Conservation (phyloP, 2,888 invertebrate genomes). For the Morpho achilles region DNA sequence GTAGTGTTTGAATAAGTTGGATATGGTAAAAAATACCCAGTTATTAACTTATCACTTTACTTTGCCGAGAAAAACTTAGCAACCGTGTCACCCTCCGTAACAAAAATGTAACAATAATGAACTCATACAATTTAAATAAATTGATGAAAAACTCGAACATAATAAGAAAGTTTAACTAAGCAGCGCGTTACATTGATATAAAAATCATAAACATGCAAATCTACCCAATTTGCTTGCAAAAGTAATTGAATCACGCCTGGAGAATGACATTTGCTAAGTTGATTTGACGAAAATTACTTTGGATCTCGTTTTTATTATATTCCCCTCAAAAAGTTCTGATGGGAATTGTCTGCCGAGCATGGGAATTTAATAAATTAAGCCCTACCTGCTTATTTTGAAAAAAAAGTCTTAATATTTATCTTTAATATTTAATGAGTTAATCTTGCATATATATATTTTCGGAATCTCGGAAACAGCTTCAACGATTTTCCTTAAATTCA, state of each 20-base stretch:
- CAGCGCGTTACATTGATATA: constrained; percentile 31
- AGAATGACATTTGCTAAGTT: constrained; percentile 58
- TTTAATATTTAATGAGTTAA: too few relatives aligned
- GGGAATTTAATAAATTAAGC: background rate
- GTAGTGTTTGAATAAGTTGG: too few relatives aligned
- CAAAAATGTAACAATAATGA: constrained; percentile 9
- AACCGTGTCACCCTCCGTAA: background rate
- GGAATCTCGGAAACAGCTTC: too few relatives aligned
- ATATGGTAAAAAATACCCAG: too few relatives aligned
- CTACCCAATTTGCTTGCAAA: constrained; percentile 62
- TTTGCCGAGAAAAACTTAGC: too few relatives aligned
- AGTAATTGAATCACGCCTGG: constrained; percentile 65
- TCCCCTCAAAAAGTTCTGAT: constrained; percentile 33
- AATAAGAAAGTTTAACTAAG: constrained; percentile 52
- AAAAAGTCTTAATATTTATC: too few relatives aligned
- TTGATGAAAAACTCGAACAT: constrained; percentile 28
- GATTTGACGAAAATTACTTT: constrained; percentile 61
- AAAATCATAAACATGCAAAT: constrained; percentile 67
- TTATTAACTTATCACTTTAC: too few relatives aligned
- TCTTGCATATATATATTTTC: too few relatives aligned
- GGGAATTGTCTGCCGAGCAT: constrained; percentile 1
- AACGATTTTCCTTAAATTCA: too few relatives aligned
- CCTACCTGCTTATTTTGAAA: too few relatives aligned
- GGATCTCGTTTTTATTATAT: constrained; percentile 37
- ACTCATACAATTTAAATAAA: constrained; percentile 29